Evolutionary conservation across 2,888 invertebrate species (phyloP), one percentile per base, ranked within the genome.

Genomic region (Thereva unica): DNA sequence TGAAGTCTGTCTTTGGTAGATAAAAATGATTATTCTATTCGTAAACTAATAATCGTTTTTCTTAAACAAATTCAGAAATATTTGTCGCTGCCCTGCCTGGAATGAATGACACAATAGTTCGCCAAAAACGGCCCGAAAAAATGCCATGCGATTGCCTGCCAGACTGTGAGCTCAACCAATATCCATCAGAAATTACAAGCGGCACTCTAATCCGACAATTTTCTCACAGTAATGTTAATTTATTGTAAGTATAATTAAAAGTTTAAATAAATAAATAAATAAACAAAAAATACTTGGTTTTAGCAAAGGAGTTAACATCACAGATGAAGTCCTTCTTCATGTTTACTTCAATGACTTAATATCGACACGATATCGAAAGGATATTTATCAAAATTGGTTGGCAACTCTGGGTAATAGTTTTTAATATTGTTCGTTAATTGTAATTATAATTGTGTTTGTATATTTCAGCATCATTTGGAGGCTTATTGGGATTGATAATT

Each of bases 361-460:
- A 70, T 86, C 87, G 4, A 87, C 86, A 4, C 83, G 86, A 71
- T 89, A 86, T 75, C 83, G 88, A 56, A 85, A 85, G 57, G 87
- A 88, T 74, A 84, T 87, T 64, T 85, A 85, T 76, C 85, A 87
- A 72, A 88, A 86, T 74, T 90, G 89, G 89, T 85, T 88, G 70
- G 87, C 87, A 70, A 79, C 89, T 71, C 82, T 89, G 67, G 89
- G 90, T 89, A 78, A 72, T 49, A 38, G 47, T 34, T 2, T 34
- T 1, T 10, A 9, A n/a, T 10, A 10, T n/a, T 8, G 4, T 45
- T 42, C 42, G 42, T 2, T 35, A n/a, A 23, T 34, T 53, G 12
- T 12, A 47, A 8, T 1, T 49, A 5, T 38, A n/a, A 61, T 50
- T 42, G 37, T 49, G 1, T 5, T 57, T 70, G 68, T 70, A 66